Base-by-base conservation (phyloP, 2,113 vertebrate species). In the Opisthocomus hoazin region DNA sequence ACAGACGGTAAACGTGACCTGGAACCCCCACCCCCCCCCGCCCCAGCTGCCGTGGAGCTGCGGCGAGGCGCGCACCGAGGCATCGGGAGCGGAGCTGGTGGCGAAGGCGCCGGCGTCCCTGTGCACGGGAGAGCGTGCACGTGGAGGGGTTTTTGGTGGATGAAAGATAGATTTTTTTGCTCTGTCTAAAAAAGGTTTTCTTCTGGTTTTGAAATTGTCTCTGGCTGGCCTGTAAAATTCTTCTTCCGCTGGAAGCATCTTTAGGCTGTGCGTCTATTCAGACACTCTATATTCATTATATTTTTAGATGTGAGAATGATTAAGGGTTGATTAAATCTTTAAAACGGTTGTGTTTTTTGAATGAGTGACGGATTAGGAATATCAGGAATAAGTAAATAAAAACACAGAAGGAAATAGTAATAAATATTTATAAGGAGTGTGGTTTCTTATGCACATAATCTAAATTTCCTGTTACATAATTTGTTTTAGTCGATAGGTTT, bases 391-490 rank as follows among this genome's bases (percentile, higher is more conserved):
- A 85, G 53, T 89, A 90, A 96, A 93, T 84, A 93, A 81, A 87
- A 92, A 56, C 57, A n/a, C 3, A 6, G 86, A 77, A 50, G 68
- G 56, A 94, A 93, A 64, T 12, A 45, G 57, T 84, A 81, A 88
- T 90, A 92, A 95, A 93, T 94, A 94, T 95, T 96, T 80, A 92
- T 84, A 75, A 80, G 76, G 45, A 73, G n/a, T 4, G 8, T 9
- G 45, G 7, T 34, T 69, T 57, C 65, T 78, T 30, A 79, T 36
- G 76, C 71, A 64, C 64, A 19, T 45, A 73, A 68, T 54, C 77
- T 61, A 50, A 53, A 78, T 79, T 76, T 60, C 37, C 64, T 43
- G 53, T 56, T 61, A 23, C 5, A 37, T 81, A 29, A 78, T 84
- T 81, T 48, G 56, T 36, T 64, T 87, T 30, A 64, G 68, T 10